Percentiles rank a stretch among this genome's conserved stretches.
These are phyloP conservation scores for western clawed frog (Xenopus tropicalis) DNA, from an alignment of 2,113 vertebrate species.

Conservation along the genomic window UCB_Xtro_10.0 CM004444.2:29128501-29129000, in stretches of 20 bases:
- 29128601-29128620: no score
- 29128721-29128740: not conserved
- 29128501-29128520: no score
- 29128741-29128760: slow-evolving; percentile 2
- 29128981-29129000: not conserved
- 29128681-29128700: no score
- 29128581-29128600: no score
- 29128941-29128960: not conserved
- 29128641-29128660: no score
- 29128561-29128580: no score
- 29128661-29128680: no score
- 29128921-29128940: not conserved
- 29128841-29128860: slow-evolving; percentile 38
- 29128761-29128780: slow-evolving; percentile 27
- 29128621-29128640: no score
- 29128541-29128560: no score
- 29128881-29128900: slow-evolving; percentile 30
- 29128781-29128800: slow-evolving; percentile 30
- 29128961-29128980: slow-evolving; percentile 9
- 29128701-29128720: no score
- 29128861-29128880: slow-evolving; percentile 24
- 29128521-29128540: no score
- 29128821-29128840: slow-evolving; percentile 47
- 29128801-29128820: slow-evolving; percentile 30
- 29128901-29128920: slow-evolving; percentile 32